Conservation (phyloP, 2,113 vertebrate species). For the Heloderma charlesbogerti region DNA sequence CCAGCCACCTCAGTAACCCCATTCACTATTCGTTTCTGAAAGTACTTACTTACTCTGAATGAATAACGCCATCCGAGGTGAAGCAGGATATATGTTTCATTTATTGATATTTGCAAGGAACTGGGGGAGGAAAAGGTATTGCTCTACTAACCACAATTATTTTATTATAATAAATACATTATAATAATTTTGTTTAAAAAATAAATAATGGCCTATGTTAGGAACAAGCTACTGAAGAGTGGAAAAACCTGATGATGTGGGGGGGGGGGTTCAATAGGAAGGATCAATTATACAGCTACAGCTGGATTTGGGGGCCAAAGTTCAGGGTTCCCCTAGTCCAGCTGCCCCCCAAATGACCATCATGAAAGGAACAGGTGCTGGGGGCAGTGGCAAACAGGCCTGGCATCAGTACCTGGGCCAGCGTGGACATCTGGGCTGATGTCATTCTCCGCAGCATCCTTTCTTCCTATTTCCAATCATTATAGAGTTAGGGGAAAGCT, state of each 20-base stretch:
- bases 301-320: too few relatives aligned
- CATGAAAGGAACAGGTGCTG: too few relatives aligned
- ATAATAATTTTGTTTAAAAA: too few relatives aligned
- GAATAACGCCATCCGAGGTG: background rate
- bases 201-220: background rate
- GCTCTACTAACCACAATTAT: background rate
- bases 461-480: too few relatives aligned
- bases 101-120: background rate
- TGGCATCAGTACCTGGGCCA: too few relatives aligned
- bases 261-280: background rate
- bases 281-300: background rate
- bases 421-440: too few relatives aligned
- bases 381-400: too few relatives aligned
- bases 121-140: background rate
- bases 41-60: background rate
- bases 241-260: background rate
- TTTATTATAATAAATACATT: constrained; percentile 7
- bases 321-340: too few relatives aligned
- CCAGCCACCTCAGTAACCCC: background rate
- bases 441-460: too few relatives aligned
- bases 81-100: background rate
- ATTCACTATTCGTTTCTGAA: background rate
- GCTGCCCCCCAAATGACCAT: too few relatives aligned
- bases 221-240: background rate
- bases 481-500: too few relatives aligned